phyloP scores from a whole-genome alignment of 2,888 invertebrate species.

The Melinaea marsaeus region DNA sequence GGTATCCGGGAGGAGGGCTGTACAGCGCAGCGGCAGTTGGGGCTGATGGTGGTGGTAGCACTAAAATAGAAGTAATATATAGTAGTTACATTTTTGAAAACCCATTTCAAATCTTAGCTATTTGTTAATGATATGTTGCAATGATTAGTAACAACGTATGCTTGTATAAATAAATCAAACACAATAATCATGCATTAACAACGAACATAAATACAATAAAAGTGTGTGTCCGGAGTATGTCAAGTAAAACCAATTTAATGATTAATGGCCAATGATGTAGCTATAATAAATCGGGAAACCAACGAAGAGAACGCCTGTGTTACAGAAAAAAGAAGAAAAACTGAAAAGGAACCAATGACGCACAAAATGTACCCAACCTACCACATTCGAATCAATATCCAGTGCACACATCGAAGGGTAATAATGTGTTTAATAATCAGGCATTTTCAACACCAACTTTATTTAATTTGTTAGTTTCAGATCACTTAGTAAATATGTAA shows the following conservation, averaged over 20 bases:
- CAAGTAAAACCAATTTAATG: no score
- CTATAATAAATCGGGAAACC: no score
- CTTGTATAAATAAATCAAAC: no score
- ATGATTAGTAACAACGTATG: no score
- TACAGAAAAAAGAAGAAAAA: slow-evolving; percentile 22
- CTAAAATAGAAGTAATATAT: slow-evolving; percentile 27
- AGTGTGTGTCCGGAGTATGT: no score
- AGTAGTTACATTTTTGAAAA: not conserved
- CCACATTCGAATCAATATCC: slow-evolving; percentile 48
- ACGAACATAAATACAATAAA: no score
- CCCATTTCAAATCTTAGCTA: slow-evolving; percentile 1
- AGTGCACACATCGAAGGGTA: slow-evolving; percentile 33
- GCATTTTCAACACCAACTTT: slow-evolving; percentile 32
- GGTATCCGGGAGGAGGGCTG: slow-evolving; percentile 53
- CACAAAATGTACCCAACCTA: slow-evolving; percentile 76
- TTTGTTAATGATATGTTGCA: not conserved
- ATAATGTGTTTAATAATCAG: slow-evolving; percentile 32
- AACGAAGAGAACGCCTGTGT: no score
- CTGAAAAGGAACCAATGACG: slow-evolving; percentile 16
- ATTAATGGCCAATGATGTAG: no score
- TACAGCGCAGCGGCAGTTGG: slow-evolving; percentile 59
- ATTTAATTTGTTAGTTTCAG: slow-evolving; percentile 32
- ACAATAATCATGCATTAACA: no score
- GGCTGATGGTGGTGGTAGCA: slow-evolving; percentile 54
- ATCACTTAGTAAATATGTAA: slow-evolving; percentile 11